These are phyloP conservation scores for Keiferia lycopersicella DNA, from an alignment of 2,888 invertebrate species.

Conservation along the genomic window DNA sequence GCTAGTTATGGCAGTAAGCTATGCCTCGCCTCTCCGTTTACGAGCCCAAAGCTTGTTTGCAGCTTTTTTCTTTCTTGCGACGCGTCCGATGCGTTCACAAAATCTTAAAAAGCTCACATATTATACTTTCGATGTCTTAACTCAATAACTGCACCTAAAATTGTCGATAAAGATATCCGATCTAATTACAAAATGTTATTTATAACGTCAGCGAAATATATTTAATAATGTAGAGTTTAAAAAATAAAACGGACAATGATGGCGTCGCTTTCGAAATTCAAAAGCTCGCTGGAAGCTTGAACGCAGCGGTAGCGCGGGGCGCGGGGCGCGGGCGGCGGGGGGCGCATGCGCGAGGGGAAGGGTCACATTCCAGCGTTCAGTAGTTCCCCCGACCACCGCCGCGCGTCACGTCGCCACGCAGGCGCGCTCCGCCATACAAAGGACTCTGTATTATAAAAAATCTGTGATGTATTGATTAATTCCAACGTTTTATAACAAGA, in stretches of 20 bases:
- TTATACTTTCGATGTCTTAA: not conserved
- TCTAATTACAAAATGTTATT: not conserved
- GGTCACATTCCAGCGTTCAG: slow-evolving; percentile 79
- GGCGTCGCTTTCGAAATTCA: slow-evolving; percentile 33
- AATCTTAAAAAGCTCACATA: slow-evolving; percentile 15
- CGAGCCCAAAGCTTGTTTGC: slow-evolving; percentile 41
- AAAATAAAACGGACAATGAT: slow-evolving; percentile 30
- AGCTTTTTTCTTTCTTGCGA: slow-evolving; percentile 44
- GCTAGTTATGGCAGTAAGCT: slow-evolving; percentile 22
- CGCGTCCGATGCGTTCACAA: slow-evolving; percentile 42
- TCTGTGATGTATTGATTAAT: slow-evolving; percentile 82
- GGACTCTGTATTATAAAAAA: slow-evolving; percentile 79
- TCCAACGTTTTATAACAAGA: slow-evolving; percentile 65
- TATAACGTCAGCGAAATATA: not conserved
- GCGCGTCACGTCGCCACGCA: slow-evolving; percentile 57
- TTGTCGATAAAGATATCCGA: not conserved
- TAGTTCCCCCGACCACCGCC: slow-evolving; percentile 71
- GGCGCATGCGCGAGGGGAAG: slow-evolving; percentile 71
- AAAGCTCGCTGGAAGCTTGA: slow-evolving; percentile 59
- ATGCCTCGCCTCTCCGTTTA: slow-evolving; percentile 37
- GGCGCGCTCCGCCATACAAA: slow-evolving; percentile 71
- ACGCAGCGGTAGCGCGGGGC: slow-evolving; percentile 59
- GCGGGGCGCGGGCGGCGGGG: slow-evolving; percentile 42
- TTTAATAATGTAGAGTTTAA: not conserved
- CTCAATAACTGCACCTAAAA: not conserved